phyloP scores from a whole-genome alignment of 2,888 invertebrate genomes.

The Pristionchus maxplancki region DNA sequence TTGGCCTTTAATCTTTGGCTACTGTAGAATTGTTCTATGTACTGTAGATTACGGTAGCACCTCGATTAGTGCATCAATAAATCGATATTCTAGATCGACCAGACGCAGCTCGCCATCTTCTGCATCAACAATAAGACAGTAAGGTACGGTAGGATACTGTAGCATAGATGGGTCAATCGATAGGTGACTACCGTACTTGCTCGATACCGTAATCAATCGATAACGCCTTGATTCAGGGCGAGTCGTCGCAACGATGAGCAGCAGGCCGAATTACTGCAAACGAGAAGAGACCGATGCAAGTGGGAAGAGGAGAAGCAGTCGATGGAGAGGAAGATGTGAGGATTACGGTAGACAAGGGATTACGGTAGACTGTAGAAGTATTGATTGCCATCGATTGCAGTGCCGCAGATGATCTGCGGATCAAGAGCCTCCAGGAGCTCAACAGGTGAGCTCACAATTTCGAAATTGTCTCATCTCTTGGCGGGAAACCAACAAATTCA shows the following conservation, averaged over 20 bases:
- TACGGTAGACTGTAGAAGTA: background rate
- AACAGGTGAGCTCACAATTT: background rate
- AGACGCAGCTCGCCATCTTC: background rate
- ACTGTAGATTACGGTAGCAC: background rate
- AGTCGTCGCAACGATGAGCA: background rate
- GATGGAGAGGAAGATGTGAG: slow-evolving; percentile 16
- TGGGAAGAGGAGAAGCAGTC: background rate
- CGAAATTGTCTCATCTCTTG: background rate
- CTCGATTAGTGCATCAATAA: background rate
- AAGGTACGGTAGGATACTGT: background rate
- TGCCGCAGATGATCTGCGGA: background rate
- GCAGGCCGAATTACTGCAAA: background rate
- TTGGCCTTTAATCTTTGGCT: background rate
- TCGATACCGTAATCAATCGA: background rate
- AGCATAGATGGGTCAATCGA: too few relatives aligned
- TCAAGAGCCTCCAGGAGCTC: background rate
- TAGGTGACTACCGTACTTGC: background rate
- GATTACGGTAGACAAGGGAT: background rate
- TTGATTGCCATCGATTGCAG: background rate
- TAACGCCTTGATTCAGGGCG: background rate
- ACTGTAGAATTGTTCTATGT: too few relatives aligned
- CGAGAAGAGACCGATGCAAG: background rate
- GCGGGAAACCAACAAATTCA: background rate
- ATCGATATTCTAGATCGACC: background rate
- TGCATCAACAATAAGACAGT: background rate